Evolutionary conservation across 2,797 vertebrate species (phyloP), one percentile per base, ranked within the genome.

Genomic region (Enteromius thamalakanensis): DNA sequence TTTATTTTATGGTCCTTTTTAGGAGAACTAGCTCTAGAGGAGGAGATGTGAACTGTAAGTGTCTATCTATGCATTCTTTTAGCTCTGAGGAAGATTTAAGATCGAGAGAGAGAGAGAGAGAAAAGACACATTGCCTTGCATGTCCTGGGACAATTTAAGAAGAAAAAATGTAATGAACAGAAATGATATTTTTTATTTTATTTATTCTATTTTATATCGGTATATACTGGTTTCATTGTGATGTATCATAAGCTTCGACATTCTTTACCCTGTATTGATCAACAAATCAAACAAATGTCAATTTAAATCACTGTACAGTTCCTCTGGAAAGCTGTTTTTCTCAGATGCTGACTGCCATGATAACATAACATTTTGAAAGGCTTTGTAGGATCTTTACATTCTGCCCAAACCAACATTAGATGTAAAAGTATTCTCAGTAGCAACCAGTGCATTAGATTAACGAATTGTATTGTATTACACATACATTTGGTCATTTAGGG

Each of bases 161-260:
- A 89, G 89, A 88, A 86, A 92, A 92, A 89, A 91, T 90, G 92
- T 93, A 91, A 88, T 92, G 91, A 94, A 94, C 85, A 93, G 94
- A 96, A 95, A 95, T 79, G 69, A 87, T 96, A 96, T 97, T 96
- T 94, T 97, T 97, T 96, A 97, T 97, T 97, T 97, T 97, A 98
- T 98, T 98, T 98, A 98, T 98, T 98, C 94, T 97, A 96, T 97
- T 98, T 98, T 97, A 92, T 97, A 98, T 96, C 93, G 93, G 95
- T 95, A 94, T 96, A 94, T 94, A 94, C 92, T 91, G 93, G 94
- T 90, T 93, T 95, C 95, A 91, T 79, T 67, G 79, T 86, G 87
- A 92, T 93, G 91, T 90, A 84, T 90, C 89, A 88, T 91, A 89
- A 69, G 87, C 91, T 86, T 71, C 60, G 82, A 85, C 90, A 89